phyloP scores from a whole-genome alignment of 2,888 invertebrate species.

The Bombylius major region DNA sequence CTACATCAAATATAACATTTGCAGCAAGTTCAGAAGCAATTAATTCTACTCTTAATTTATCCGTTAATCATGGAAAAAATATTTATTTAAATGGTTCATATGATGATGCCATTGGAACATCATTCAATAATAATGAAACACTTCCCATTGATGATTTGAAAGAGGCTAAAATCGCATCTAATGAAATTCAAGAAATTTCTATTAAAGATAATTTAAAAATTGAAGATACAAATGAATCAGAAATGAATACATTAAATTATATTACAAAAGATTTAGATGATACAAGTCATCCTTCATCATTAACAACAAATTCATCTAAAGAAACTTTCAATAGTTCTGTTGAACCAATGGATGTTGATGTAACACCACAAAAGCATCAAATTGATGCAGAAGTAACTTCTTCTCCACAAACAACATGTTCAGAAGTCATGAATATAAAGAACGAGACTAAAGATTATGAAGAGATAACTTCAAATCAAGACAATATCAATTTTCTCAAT shows the following conservation, averaged over 20 bases:
- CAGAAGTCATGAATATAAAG: too few relatives aligned
- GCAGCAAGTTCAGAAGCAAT: slow-evolving; percentile 2
- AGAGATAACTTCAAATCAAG: not conserved
- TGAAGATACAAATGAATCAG: too few relatives aligned
- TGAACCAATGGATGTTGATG: slow-evolving; percentile 28
- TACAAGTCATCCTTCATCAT: too few relatives aligned
- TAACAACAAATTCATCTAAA: too few relatives aligned
- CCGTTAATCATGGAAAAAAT: not conserved
- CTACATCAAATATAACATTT: slow-evolving; percentile 10
- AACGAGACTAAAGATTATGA: too few relatives aligned
- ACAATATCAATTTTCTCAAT: not conserved
- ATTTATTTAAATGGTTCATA: not conserved
- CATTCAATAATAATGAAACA: not conserved
- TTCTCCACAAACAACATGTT: not conserved
- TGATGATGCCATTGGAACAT: not conserved
- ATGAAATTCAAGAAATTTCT: too few relatives aligned
- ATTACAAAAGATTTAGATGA: too few relatives aligned
- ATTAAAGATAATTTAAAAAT: too few relatives aligned
- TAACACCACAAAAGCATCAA: not conserved
- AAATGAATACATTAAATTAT: too few relatives aligned
- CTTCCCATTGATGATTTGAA: not conserved
- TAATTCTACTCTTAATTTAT: slow-evolving; percentile 3
- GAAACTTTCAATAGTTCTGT: not conserved
- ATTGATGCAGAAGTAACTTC: not conserved
- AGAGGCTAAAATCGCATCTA: too few relatives aligned